phyloP scores from a whole-genome alignment of 2,797 vertebrate genomes.

The Trachops cirrhosus region DNA sequence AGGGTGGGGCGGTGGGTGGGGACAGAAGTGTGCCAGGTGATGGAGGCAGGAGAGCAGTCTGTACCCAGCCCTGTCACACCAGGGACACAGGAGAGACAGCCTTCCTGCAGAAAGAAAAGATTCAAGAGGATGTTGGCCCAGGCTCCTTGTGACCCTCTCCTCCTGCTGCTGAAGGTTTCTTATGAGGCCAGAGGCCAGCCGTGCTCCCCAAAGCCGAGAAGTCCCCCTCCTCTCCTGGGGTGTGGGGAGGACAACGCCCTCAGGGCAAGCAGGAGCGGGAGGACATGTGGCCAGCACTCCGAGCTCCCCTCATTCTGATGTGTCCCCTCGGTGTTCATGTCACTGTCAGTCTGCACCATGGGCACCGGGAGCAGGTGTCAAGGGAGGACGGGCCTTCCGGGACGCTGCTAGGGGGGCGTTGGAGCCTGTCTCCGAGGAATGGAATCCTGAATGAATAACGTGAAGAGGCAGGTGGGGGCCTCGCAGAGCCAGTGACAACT shows the following conservation, averaged over 20 bases:
- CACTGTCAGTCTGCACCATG: not conserved
- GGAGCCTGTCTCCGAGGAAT: not conserved
- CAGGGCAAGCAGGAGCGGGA: too few species aligned
- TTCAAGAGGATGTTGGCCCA: not conserved
- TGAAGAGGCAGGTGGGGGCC: not conserved
- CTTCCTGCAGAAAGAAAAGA: not conserved
- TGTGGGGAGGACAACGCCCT: not conserved
- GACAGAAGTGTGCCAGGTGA: not conserved
- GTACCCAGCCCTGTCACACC: not conserved
- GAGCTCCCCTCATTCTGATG: rapidly evolving
- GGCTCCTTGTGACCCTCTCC: not conserved
- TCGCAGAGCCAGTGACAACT: not conserved
- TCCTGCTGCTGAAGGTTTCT: too few species aligned
- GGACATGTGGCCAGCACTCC: not conserved
- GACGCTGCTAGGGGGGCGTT: not conserved
- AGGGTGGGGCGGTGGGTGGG: not conserved
- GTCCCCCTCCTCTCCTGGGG: not conserved
- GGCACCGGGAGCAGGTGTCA: rapidly evolving
- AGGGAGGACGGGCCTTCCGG: not conserved
- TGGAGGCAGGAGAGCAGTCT: too few species aligned
- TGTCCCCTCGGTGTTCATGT: too few species aligned
- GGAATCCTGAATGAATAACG: too few species aligned
- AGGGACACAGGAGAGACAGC: not conserved
- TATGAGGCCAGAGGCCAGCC: too few species aligned
- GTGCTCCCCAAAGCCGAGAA: not conserved